Base-by-base conservation (phyloP, 2,888 invertebrate genomes). In the Amphipoea oculea region DNA sequence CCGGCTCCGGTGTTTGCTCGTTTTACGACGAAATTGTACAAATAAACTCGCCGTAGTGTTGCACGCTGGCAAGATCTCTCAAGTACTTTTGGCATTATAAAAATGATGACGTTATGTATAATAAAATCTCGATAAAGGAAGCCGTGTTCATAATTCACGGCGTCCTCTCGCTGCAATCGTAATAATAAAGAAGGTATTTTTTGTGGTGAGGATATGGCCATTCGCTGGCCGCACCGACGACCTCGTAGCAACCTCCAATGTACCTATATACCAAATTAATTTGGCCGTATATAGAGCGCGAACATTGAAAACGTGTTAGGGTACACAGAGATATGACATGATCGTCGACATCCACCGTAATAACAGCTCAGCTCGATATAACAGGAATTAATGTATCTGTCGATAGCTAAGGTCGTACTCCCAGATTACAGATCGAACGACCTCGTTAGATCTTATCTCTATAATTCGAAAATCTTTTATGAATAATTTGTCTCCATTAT, bases 81-180 rank as follows among this genome's bases (percentile, higher is more conserved):
- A 72, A 76, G 82, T 9, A 71, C 78, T 90, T 90, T 91, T 93
- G 92, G 90, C 90, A 92, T 93, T 94, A 93, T 92, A 92, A 94
- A 94, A 93, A 90, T 90, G 86, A 91, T 91, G 89, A 91, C 82
- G 79, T 90, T 88, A 88, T 86, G 79, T 84, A 84, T 87, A 90
- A 93, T 88, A 93, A 94, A 93, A 94, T 71, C 86, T 90, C 89
- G 81, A 93, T 94, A 94, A 94, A 94, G 86, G 89, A 91, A 92
- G 88, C 89, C 83, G 84, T 90, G 89, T 87, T 69, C 90, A 93
- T 95, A 92, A 93, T 91, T 95, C 93, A 95, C 90, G 81, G 86
- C 86, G 92, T 92, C 91, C 93, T 93, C 91, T 92, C 82, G 89
- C 90, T 90, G 92, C 90, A 93, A 91, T 91, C 84, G 86, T 73